Percentiles rank a stretch among this genome's conserved stretches.
These are phyloP conservation scores for Augochlora pura DNA, from an alignment of 1,140 invertebrate species.

Conservation along the genomic window DNA sequence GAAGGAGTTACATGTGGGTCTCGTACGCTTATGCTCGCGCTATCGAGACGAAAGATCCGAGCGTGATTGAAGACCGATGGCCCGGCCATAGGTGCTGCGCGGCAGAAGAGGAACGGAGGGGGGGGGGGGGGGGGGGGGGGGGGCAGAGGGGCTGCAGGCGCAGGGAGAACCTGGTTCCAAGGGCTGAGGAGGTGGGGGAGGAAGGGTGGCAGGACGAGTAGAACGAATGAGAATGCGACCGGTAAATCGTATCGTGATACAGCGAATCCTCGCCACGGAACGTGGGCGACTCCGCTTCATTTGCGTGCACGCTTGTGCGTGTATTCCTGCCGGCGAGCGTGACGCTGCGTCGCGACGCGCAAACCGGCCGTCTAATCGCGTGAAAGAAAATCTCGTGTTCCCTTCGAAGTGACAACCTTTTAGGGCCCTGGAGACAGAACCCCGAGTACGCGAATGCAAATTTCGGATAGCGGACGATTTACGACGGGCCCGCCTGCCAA, in stretches of 20 bases:
- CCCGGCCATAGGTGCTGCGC: conserved; percentile 37
- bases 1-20: conserved; percentile 45
- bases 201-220: conserved; percentile 14
- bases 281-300: conserved; percentile 50
- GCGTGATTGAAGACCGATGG: conserved; percentile 66
- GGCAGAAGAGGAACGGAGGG: neutral
- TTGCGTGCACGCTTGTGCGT: conserved; percentile 37
- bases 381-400: conserved; percentile 38
- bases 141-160: neutral
- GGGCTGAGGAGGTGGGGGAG: conserved; percentile 30
- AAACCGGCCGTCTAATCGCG: conserved; percentile 15
- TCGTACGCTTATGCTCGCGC: conserved; percentile 50
- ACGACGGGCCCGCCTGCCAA: neutral
- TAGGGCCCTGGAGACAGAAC: neutral
- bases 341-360: neutral
- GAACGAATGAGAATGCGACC: conserved; percentile 53
- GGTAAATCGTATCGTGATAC: conserved; percentile 72
- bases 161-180: neutral
- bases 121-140: conserved; percentile 4
- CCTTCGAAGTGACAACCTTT: conserved; percentile 10
- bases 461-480: neutral
- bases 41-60: conserved; percentile 68
- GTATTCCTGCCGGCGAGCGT: neutral
- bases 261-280: conserved; percentile 54
- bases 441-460: neutral